A percentile compares a stretch with the other conserved stretches of the same genome.
Conservation (phyloP, 2,797 vertebrate genomes). For the Sylvia borin region DNA sequence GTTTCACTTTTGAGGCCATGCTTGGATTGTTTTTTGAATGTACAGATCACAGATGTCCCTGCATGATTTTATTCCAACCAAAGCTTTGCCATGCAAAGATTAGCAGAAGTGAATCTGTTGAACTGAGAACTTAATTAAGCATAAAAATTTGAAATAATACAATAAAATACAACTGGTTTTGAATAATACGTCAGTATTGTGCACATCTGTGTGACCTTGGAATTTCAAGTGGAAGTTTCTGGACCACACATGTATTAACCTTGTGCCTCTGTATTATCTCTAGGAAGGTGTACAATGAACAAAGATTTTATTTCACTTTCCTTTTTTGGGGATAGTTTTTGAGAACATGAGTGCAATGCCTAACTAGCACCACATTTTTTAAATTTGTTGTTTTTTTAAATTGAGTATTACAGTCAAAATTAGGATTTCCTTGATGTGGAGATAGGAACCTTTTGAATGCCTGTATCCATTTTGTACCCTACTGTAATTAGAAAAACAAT, state of each 20-base stretch:
- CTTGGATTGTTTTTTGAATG: background rate
- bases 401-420: background rate
- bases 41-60: background rate
- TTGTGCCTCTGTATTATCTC: background rate
- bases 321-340: background rate
- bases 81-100: background rate
- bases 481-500: background rate
- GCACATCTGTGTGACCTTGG: background rate
- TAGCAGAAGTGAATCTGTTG: background rate
- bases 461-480: background rate
- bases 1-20: background rate
- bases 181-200: background rate
- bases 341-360: background rate
- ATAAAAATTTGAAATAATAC: background rate
- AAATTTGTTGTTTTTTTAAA: background rate
- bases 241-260: rapidly evolving
- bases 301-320: background rate
- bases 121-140: background rate
- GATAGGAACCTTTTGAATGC: background rate
- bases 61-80: background rate
- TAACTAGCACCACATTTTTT: background rate
- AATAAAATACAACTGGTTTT: background rate
- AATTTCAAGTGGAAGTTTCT: background rate
- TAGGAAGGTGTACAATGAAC: background rate
- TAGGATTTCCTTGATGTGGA: background rate